These are phyloP conservation scores for Anoplopoma fimbria DNA, from an alignment of 2,113 vertebrate species.

Conservation along the genomic window DNA sequence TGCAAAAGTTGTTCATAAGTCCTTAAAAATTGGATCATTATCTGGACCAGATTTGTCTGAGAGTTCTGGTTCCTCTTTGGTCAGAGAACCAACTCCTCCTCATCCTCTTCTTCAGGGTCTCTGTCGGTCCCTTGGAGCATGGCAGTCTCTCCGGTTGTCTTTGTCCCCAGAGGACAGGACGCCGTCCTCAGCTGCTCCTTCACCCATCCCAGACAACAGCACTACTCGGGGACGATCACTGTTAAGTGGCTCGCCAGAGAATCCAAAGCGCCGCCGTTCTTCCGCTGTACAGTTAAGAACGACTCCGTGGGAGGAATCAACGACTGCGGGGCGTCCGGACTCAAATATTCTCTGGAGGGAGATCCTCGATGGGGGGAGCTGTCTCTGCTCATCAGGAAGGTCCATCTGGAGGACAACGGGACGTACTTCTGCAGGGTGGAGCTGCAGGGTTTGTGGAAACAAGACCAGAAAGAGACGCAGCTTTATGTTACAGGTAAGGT, in stretches of 20 bases:
- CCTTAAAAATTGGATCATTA: no score
- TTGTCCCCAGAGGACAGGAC: conserved; percentile 36
- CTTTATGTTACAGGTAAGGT: conserved; percentile 33
- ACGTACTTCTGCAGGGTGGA: conserved; percentile 14
- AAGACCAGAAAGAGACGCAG: fast-evolving
- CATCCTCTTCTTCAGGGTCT: conserved; percentile 6
- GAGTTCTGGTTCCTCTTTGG: no score
- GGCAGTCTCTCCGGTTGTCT: not conserved
- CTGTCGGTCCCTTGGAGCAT: not conserved
- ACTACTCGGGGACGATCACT: not conserved
- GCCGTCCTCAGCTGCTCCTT: conserved; percentile 47
- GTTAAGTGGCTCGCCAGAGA: conserved; percentile 11
- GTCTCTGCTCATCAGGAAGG: conserved; percentile 23
- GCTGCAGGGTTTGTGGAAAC: fast-evolving
- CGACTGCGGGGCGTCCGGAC: fast-evolving
- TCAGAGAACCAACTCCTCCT: not conserved
- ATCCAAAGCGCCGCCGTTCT: fast-evolving
- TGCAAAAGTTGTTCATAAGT: no score
- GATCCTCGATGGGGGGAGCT: conserved; percentile 31
- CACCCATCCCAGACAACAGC: not conserved
- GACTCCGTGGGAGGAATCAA: fast-evolving
- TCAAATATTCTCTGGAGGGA: not conserved
- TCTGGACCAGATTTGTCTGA: no score
- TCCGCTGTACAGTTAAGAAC: conserved; percentile 9
- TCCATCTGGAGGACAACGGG: not conserved